Percentiles rank a stretch among this genome's conserved stretches.
Conservation (phyloP, 2,797 vertebrate genomes). For the Danio jaintianensis region DNA sequence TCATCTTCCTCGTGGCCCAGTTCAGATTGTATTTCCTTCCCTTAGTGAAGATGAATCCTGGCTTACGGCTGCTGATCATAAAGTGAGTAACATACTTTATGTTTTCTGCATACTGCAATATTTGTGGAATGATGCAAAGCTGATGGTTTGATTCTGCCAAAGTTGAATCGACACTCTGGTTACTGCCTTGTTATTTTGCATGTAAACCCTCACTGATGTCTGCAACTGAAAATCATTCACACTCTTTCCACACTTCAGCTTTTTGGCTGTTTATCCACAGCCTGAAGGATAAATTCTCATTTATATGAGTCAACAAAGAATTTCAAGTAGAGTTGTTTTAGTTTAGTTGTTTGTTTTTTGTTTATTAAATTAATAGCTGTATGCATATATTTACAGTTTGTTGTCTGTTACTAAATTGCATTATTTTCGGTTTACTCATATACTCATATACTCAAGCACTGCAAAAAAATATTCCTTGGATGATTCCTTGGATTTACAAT, state of each 20-base stretch:
- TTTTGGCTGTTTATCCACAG: not conserved
- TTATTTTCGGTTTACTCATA: too few species aligned
- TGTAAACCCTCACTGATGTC: not conserved
- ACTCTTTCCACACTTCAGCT: not conserved
- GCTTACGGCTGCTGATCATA: constrained; percentile 31
- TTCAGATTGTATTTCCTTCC: constrained; percentile 43
- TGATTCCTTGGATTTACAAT: too few species aligned
- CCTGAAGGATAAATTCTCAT: not conserved
- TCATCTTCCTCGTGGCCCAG: constrained; percentile 30
- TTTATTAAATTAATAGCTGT: too few species aligned
- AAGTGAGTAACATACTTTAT: constrained; percentile 1
- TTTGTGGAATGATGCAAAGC: not conserved
- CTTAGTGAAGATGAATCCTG: constrained; percentile 32
- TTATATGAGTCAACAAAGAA: not conserved
- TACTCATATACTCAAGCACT: too few species aligned
- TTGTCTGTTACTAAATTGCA: too few species aligned
- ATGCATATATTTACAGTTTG: too few species aligned
- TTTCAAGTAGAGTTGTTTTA: not conserved
- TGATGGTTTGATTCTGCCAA: constrained; percentile 7
- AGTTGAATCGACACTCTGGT: not conserved
- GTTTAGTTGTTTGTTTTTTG: not conserved
- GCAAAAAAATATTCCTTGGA: too few species aligned
- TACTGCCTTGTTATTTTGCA: not conserved
- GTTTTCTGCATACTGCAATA: not conserved
- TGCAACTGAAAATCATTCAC: not conserved